These are phyloP conservation scores for Acholoe squamosa DNA, from an alignment of 2,888 invertebrate genomes.

Conservation along the genomic window DNA sequence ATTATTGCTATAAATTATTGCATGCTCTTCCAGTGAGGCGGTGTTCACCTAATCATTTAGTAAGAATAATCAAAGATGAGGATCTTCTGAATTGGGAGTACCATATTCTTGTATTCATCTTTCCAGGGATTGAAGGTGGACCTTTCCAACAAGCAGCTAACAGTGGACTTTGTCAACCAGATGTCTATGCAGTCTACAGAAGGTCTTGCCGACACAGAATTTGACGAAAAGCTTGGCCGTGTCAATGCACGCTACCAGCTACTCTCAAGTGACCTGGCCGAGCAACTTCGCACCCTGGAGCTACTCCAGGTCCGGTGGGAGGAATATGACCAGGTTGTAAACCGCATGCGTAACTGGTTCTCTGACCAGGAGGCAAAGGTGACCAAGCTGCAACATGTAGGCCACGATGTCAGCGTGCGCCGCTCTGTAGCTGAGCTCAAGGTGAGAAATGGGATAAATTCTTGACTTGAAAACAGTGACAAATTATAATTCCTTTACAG, in stretches of 20 bases:
- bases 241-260: constrained; percentile 78
- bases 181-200: constrained; percentile 67
- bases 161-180: constrained; percentile 82
- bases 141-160: constrained; percentile 79
- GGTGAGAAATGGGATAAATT: constrained; percentile 68
- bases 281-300: constrained; percentile 70
- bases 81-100: background rate
- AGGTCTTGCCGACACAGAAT: constrained; percentile 74
- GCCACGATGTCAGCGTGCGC: constrained; percentile 78
- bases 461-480: too few relatives aligned
- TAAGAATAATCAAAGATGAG: too few relatives aligned
- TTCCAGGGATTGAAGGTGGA: constrained; percentile 80
- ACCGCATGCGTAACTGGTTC: constrained; percentile 77
- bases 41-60: too few relatives aligned
- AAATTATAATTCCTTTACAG: too few relatives aligned
- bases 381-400: constrained; percentile 76
- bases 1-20: too few relatives aligned
- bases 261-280: constrained; percentile 74
- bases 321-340: constrained; percentile 77
- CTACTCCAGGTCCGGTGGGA: constrained; percentile 74
- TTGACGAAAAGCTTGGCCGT: constrained; percentile 78
- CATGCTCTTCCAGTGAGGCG: too few relatives aligned
- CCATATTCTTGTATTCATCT: too few relatives aligned
- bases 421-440: constrained; percentile 80
- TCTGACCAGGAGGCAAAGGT: constrained; percentile 78